Base-by-base conservation (phyloP, 2,888 invertebrate genomes). In the Antheraea assamensis region DNA sequence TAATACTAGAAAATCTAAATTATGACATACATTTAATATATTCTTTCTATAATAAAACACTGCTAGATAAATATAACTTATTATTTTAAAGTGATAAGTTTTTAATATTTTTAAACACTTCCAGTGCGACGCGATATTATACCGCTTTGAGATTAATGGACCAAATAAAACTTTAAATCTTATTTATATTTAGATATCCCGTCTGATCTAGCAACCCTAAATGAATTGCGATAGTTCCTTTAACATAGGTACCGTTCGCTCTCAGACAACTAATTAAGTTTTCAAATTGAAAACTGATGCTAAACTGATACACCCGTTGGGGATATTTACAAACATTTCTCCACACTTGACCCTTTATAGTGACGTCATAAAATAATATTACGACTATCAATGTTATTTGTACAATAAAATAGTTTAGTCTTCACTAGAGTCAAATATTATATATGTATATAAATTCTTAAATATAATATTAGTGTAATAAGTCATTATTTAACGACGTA, bases 191-290 rank as follows among this genome's bases (percentile, higher is more conserved):
- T 31, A 31, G 1, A 8, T 35, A 35, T 68, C 21, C 13, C 21
- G 21, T 68, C 0, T 30, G 27, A 30, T n/a, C 31, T 68, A 68
- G 35, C n/a, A 68, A 68, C n/a, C 31, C 35, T 35, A 35, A n/a
- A 68, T 68, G n/a, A 68, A 68, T 35, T 35, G 35, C 68, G 10
- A 68, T 68, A 68, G 68, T 68, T 35, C 35, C 68, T 31, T 15
- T 35, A 68, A 21, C 68, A 68, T 68, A 19, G 35, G 35, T 35
- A 31, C 21, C 35, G 19, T 68, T 68, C 68, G 35, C 0, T 68
- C 35, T 35, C 68, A 68, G 68, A 68, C 68, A 68, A 68, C 68
- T 68, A 68, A 68, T 68, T 68, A 35, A 7, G 35, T 68, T 35
- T 68, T 68, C 35, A 35, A 35, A 35, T 35, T 35, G 35, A 68